A percentile compares a stretch with the other conserved stretches of the same genome.
Evolutionary conservation across 2,888 invertebrate genomes (phyloP).

Genomic region (Amiota mariae): DNA sequence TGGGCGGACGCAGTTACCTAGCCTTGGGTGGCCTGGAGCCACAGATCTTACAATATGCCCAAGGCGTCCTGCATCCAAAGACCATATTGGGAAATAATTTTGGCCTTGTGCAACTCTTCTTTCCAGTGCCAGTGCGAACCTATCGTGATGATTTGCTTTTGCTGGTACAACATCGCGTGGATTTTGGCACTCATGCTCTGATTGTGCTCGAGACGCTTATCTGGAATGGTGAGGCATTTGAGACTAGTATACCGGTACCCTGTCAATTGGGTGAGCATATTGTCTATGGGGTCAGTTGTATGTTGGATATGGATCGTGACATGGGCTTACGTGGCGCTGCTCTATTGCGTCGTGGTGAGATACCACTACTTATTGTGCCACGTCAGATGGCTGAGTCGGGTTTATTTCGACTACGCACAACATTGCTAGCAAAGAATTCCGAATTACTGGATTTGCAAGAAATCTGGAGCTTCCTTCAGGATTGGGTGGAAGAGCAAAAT

Average conservation of each 20-base stretch:
- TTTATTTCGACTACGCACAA: slow-evolving; percentile 64
- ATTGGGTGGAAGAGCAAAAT: slow-evolving; percentile 65
- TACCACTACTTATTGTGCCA: slow-evolving; percentile 68
- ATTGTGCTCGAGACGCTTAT: slow-evolving; percentile 70
- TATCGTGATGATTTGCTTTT: slow-evolving; percentile 73
- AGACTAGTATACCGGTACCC: slow-evolving; percentile 65
- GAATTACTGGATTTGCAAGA: slow-evolving; percentile 66
- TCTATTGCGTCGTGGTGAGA: slow-evolving; percentile 55
- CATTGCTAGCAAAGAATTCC: slow-evolving; percentile 64
- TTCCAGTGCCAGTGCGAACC: slow-evolving; percentile 70
- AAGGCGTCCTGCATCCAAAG: slow-evolving; percentile 66
- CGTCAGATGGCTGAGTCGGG: slow-evolving; percentile 66
- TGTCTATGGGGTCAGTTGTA: slow-evolving; percentile 64
- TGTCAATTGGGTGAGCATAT: slow-evolving; percentile 62
- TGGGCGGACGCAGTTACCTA: slow-evolving; percentile 71
- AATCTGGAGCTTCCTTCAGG: slow-evolving; percentile 59
- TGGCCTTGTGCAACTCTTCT: slow-evolving; percentile 68
- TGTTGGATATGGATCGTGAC: slow-evolving; percentile 68
- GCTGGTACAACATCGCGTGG: slow-evolving; percentile 72
- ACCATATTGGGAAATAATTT: slow-evolving; percentile 70
- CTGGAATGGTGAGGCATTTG: slow-evolving; percentile 73
- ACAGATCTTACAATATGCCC: slow-evolving; percentile 68
- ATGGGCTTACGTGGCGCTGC: slow-evolving; percentile 67
- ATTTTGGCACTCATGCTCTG: slow-evolving; percentile 68
- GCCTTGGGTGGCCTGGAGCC: slow-evolving; percentile 68